A percentile compares a stretch with the other conserved stretches of the same genome.
These are phyloP conservation scores for Poeciliopsis prolifica DNA, from an alignment of 2,113 vertebrate genomes.

Conservation along the genomic window DNA sequence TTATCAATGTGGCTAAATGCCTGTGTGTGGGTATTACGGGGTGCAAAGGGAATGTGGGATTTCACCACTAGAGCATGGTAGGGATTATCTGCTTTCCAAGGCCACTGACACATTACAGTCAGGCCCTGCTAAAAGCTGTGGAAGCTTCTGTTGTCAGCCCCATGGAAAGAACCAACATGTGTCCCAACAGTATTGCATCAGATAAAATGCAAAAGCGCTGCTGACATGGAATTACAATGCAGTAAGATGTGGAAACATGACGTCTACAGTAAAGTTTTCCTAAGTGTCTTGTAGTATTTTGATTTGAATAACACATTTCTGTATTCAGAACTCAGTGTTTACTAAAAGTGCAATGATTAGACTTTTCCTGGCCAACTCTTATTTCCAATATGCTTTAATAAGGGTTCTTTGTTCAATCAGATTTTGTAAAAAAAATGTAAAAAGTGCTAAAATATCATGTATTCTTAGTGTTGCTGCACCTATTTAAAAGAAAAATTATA, in stretches of 20 bases:
- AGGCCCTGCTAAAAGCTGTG: slow-evolving; percentile 45
- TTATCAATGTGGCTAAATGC: slow-evolving; percentile 56
- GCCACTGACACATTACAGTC: slow-evolving; percentile 60
- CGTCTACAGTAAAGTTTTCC: too few relatives aligned
- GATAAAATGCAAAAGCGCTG: slow-evolving; percentile 52
- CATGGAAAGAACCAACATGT: slow-evolving; percentile 54
- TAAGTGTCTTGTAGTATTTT: too few relatives aligned
- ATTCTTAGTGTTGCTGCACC: not conserved
- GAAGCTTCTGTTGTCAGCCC: slow-evolving; percentile 45
- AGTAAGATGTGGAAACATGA: not conserved
- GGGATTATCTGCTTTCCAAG: slow-evolving; percentile 70
- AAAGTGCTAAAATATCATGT: not conserved
- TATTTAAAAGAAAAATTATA: not conserved
- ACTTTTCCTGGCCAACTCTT: not conserved
- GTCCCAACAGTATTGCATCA: slow-evolving; percentile 58
- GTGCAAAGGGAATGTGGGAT: slow-evolving; percentile 58
- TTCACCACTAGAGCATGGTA: slow-evolving; percentile 52
- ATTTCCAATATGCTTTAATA: not conserved
- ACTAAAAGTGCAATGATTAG: not conserved
- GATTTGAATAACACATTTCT: too few relatives aligned
- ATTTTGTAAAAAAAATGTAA: not conserved
- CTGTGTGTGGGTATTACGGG: slow-evolving; percentile 65
- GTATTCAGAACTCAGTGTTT: not conserved
- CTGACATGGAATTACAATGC: slow-evolving; percentile 22
- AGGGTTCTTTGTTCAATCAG: not conserved